Percentiles rank a stretch among this genome's conserved stretches.
Conservation (phyloP, 2,797 vertebrate genomes). For the Myripristis murdjan region DNA sequence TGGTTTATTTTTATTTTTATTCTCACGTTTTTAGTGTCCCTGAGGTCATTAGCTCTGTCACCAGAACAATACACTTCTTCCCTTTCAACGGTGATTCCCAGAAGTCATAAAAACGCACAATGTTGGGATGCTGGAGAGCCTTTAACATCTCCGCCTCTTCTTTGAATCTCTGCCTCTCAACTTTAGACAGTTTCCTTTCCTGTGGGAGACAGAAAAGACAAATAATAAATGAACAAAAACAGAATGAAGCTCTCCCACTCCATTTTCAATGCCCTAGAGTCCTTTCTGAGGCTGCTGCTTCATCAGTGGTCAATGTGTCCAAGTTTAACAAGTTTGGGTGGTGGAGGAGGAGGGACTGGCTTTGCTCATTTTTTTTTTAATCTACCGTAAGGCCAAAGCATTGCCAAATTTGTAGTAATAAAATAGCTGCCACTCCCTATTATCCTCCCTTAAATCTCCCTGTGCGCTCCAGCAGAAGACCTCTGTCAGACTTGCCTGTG, state of each 20-base stretch:
- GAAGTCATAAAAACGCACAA: slow-evolving; percentile 98
- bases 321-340: slow-evolving; percentile 7
- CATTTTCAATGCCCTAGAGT: slow-evolving; percentile 9
- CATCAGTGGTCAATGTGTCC: neutral
- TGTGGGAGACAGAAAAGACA: slow-evolving; percentile 60
- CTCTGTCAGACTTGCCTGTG: slow-evolving; percentile 11
- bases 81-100: slow-evolving; percentile 98
- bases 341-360: neutral
- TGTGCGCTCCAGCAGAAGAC: neutral
- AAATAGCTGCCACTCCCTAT: neutral
- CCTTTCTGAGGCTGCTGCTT: slow-evolving; percentile 10
- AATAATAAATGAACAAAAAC: slow-evolving; percentile 2
- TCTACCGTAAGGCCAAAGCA: neutral
- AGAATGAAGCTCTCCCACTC: neutral
- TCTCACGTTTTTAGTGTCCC: slow-evolving; percentile 99
- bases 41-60: slow-evolving; percentile 98
- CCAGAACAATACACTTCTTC: slow-evolving; percentile 96
- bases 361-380: neutral
- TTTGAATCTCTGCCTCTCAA: slow-evolving; percentile 96
- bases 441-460: neutral
- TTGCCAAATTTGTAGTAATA: neutral
- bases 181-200: slow-evolving; percentile 97
- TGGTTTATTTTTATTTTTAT: neutral
- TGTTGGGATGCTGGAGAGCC: slow-evolving; percentile 98
- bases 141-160: slow-evolving; percentile 99